Evolutionary conservation across 2,797 vertebrate genomes (phyloP), one percentile per base, ranked within the genome.

Genomic region (Mus spretus): DNA sequence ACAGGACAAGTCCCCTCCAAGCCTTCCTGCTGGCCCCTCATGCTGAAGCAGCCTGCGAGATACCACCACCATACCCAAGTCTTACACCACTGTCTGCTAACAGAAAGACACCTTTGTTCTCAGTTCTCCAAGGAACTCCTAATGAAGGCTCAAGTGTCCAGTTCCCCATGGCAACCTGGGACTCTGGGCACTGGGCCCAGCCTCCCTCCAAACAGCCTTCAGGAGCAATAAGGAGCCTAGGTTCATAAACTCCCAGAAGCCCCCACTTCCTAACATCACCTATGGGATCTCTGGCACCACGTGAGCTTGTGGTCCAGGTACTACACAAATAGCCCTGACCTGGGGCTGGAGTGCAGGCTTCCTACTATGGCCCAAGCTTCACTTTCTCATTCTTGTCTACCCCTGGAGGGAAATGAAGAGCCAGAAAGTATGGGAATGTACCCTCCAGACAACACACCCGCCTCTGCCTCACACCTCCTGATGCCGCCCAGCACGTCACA

Each of bases 401-500:
- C 2, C 20, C 80, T 3, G 6, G 80, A n/a, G 82, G 57, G n/a
- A n/a, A 55, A 31, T 12, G 79, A 55, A 22, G 84, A 2, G 0
- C 37, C 7, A 6, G 78, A n/a, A 55, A 59, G 14, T 8, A 22
- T 24, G 26, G n/a, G 19, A 37, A 84, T 37, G 9, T 20, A 22
- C 83, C 78, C 28, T 61, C 47, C 24, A 24, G 63, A 31, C 6
- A 0, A 28, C 1, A 78, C 8, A 15, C 10, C 28, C 11, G 0
- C 9, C 61, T 0, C 3, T 0, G 24, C 57, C n/a, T 6, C 67
- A 91, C 96, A 75, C 89, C 86, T 81, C 37, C 28, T 79, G 13
- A 15, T 67, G 90, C 74, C 77, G 55, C 96, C 93, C 91, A 97
- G 93, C 57, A 50, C 81, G 90, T 97, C 95, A 90, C 13, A 61